These are phyloP conservation scores for Lepidochrysops patricia DNA, from an alignment of 2,888 invertebrate genomes.

Conservation along the genomic window DNA sequence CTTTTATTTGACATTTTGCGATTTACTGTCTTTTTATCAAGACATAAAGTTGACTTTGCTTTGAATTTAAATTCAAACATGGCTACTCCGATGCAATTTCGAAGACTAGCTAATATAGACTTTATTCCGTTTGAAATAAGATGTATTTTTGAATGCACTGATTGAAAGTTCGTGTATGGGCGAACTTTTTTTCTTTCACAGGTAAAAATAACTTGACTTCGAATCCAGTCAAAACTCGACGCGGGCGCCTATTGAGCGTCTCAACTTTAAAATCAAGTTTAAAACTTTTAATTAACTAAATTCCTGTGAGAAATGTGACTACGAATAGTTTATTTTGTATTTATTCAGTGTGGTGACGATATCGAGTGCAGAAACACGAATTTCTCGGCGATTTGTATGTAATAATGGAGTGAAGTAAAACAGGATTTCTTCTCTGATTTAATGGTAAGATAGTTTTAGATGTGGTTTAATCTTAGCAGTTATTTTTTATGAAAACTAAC, in stretches of 20 bases:
- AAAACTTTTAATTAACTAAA: conserved; percentile 18
- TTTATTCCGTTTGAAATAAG: not conserved
- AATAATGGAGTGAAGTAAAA: conserved; percentile 41
- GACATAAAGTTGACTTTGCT: conserved; percentile 25
- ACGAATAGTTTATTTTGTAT: conserved; percentile 16
- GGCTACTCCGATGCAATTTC: conserved; percentile 48
- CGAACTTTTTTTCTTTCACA: conserved; percentile 59
- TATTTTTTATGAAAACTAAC: not conserved
- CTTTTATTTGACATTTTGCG: conserved; percentile 30
- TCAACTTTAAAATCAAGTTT: conserved; percentile 13
- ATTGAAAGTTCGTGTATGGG: conserved; percentile 35
- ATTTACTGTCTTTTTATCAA: conserved; percentile 23
- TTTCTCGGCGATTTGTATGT: conserved; percentile 23
- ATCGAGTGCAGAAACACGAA: conserved; percentile 28
- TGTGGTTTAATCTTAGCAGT: conserved; percentile 9
- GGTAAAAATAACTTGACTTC: conserved; percentile 54
- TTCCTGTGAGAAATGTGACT: conserved; percentile 17
- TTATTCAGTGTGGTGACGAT: not conserved
- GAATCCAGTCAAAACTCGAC: conserved; percentile 56
- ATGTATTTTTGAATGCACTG: conserved; percentile 23
- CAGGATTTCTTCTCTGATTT: conserved; percentile 44
- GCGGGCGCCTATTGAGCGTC: conserved; percentile 35
- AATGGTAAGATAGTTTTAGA: conserved; percentile 40
- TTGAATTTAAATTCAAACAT: conserved; percentile 27
- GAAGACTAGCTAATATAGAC: conserved; percentile 23